A percentile compares a stretch with the other conserved stretches of the same genome.
Evolutionary conservation across 1,140 invertebrate species (phyloP).

Genomic region (Drosophila eugracilis): DNA sequence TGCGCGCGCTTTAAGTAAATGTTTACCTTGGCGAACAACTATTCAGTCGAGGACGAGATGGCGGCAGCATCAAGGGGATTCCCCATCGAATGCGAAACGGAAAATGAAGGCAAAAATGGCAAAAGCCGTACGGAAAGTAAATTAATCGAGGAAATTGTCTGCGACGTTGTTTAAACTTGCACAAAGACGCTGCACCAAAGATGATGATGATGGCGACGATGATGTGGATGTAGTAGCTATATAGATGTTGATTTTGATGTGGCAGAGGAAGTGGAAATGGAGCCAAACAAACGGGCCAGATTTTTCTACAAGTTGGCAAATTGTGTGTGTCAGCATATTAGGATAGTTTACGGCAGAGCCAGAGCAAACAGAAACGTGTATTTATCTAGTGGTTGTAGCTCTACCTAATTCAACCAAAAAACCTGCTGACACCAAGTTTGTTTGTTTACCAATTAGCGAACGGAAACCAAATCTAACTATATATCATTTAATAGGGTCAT

Average conservation of each 20-base stretch:
- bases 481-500: conserved; percentile 7
- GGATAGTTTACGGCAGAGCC: conserved; percentile 50
- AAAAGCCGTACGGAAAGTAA: conserved; percentile 76
- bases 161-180: conserved; percentile 79
- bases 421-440: conserved; percentile 25
- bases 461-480: not conserved
- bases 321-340: conserved; percentile 76
- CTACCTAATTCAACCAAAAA: conserved; percentile 25
- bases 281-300: conserved; percentile 58
- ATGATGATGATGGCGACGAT: conserved; percentile 17
- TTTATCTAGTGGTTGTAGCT: conserved; percentile 13
- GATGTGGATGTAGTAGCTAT: conserved; percentile 33
- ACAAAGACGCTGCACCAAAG: conserved; percentile 59
- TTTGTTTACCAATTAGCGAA: conserved; percentile 31
- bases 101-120: conserved; percentile 75
- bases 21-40: conserved; percentile 77
- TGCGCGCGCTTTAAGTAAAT: conserved; percentile 78
- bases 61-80: not conserved
- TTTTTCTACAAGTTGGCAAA: conserved; percentile 66
- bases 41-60: conserved; percentile 26
- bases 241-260: conserved; percentile 10
- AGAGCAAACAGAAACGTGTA: conserved; percentile 38
- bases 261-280: conserved; percentile 37
- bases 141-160: conserved; percentile 83
- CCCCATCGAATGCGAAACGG: conserved; percentile 65